These are phyloP conservation scores for Andrena praecox DNA, from an alignment of 2,888 invertebrate genomes.

Conservation along the genomic window DNA sequence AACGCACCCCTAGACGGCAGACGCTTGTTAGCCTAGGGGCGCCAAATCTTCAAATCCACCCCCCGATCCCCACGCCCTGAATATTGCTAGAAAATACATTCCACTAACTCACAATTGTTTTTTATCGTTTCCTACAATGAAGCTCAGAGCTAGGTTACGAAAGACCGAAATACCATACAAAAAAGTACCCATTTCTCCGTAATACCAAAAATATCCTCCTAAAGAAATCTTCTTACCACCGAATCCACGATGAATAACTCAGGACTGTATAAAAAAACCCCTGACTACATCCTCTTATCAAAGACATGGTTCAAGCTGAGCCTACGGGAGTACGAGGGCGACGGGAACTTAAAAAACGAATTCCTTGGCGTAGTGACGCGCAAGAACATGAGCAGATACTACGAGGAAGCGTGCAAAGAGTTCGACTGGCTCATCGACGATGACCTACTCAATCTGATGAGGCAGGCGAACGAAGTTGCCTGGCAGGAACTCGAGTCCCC, in stretches of 20 bases:
- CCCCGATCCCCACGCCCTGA: no score
- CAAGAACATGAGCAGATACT: conserved; percentile 88
- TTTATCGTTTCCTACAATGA: background rate
- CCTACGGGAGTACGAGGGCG: conserved; percentile 85
- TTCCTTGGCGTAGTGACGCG: conserved; percentile 85
- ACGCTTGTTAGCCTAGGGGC: no score
- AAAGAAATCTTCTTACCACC: no score
- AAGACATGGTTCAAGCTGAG: conserved; percentile 87
- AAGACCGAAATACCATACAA: conserved; percentile 1
- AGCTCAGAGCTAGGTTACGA: background rate
- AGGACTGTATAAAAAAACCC: conserved; percentile 47
- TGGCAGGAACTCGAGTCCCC: conserved; percentile 74
- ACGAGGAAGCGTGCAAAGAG: conserved; percentile 86
- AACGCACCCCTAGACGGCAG: no score
- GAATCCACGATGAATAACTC: conserved; percentile 20
- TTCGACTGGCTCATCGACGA: conserved; percentile 86
- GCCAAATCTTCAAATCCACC: no score
- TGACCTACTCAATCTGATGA: conserved; percentile 76
- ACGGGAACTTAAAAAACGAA: conserved; percentile 84
- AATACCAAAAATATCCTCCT: no score
- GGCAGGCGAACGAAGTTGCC: conserved; percentile 69
- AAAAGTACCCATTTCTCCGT: background rate
- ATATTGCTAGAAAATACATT: background rate
- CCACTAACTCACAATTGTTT: background rate
- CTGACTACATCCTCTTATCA: conserved; percentile 81